phyloP scores from a whole-genome alignment of 2,113 vertebrate genomes.

The Neofelis nebulosa region DNA sequence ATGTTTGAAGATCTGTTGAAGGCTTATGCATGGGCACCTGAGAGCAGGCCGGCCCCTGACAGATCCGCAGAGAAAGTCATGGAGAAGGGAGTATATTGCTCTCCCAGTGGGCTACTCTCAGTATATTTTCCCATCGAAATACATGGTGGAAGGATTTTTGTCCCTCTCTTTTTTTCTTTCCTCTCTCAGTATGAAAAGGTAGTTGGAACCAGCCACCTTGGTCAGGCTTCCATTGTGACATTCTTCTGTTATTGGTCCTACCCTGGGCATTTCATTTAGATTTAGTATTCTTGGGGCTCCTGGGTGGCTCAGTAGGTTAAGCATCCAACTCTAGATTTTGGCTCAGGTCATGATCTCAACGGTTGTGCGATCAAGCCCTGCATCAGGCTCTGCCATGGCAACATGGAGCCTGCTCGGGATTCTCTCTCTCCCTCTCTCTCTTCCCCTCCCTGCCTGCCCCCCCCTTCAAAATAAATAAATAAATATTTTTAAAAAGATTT shows the following conservation, averaged over 20 bases:
- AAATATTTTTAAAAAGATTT: neutral
- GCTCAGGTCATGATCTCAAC: no score
- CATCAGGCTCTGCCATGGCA: no score
- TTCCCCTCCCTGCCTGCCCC: no score
- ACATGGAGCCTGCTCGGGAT: no score
- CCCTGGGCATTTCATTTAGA: accelerated
- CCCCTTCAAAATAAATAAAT: no score
- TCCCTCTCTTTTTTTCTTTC: neutral
- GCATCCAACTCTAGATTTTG: no score
- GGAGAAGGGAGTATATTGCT: accelerated
- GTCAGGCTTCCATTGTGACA: neutral
- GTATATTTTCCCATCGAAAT: neutral
- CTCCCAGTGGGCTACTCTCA: accelerated
- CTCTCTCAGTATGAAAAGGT: neutral
- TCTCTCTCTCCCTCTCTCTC: no score
- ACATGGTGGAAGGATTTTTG: neutral
- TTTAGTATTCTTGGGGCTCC: neutral
- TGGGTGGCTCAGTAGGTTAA: no score
- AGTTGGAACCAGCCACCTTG: neutral
- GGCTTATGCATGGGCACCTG: no score
- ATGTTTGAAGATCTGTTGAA: neutral
- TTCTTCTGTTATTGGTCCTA: neutral
- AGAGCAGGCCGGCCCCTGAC: neutral
- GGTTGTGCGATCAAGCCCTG: no score
- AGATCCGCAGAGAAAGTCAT: neutral